Base-by-base conservation (phyloP, 2,113 vertebrate species). In the Cariama cristata region DNA sequence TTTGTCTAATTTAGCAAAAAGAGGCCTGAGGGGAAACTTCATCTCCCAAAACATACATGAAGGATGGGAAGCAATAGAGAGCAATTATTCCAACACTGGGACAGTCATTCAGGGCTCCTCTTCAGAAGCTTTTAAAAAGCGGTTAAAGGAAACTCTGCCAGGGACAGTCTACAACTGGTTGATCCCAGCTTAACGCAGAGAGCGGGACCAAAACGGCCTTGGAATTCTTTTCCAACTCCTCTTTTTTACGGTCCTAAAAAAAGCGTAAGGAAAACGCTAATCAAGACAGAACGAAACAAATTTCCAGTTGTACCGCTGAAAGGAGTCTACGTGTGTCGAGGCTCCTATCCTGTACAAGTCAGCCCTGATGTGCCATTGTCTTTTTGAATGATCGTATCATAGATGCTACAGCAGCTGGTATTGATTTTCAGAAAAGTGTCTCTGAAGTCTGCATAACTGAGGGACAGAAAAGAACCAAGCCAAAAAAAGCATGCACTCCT, bases 1-100 rank as follows among this genome's bases (percentile, higher is more conserved):
- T 94, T 89, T 91, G 76, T 96, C 83, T 84, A 71, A 93, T 96
- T 93, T 89, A 94, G 64, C 50, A 86, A 86, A 73, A 96, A 77
- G 86, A 81, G 68, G 64, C 80, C 76, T 84, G 56, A 87, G 83
- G 80, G 80, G 42, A 89, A 96, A 67, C 64, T 93, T 94, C 73
- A 66, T 86, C 32, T 91, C 86, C 68, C 73, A 80, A 71, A 88
- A 73, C 32, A 59, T 59, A 35, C n/a, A n/a, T 1, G 7, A 79
- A 60, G 0, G 6, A 86, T 87, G 53, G 52, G 55, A 84, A 91
- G 66, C 56, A 92, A 69, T 40, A 96, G 82, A 42, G 50, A 83
- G 63, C 58, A 72, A n/a, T 93, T 96, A 74, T 90, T 90, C 62
- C 64, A 72, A 50, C 20, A 3, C n/a, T 67, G 67, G 75, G 79